phyloP scores from a whole-genome alignment of 2,797 vertebrate genomes.

The Bovichtus variegatus region DNA sequence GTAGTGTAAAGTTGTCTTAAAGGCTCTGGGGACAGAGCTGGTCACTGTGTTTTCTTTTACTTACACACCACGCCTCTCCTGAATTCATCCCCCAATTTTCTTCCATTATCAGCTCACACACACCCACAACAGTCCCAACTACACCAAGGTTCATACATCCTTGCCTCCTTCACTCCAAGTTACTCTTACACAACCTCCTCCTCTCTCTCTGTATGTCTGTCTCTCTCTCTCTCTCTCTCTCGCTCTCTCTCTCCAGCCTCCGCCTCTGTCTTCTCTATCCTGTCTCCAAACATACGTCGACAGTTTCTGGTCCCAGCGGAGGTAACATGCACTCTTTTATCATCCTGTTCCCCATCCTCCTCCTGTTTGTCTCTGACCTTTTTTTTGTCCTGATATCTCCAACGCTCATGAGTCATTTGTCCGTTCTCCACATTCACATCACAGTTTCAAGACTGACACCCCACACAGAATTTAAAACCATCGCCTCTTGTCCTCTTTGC shows the following conservation, averaged over 20 bases:
- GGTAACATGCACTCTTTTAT: not conserved
- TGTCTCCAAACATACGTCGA: not conserved
- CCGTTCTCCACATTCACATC: not conserved
- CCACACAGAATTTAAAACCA: not conserved
- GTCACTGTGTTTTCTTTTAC: slow-evolving; percentile 12
- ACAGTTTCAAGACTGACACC: not conserved
- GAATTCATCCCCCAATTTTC: not conserved
- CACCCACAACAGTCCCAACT: not conserved
- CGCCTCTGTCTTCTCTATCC: not conserved
- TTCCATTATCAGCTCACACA: slow-evolving; percentile 29
- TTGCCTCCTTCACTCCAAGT: not conserved
- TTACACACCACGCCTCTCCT: not conserved
- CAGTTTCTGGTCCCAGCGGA: not conserved
- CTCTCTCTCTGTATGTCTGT: no score
- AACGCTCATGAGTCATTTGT: not conserved
- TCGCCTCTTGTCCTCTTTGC: not conserved
- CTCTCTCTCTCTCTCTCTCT: not conserved
- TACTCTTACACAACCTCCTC: not conserved
- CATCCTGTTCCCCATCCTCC: not conserved
- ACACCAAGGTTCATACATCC: slow-evolving; percentile 7
- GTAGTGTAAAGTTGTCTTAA: slow-evolving; percentile 29
- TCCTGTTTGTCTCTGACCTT: not conserved
- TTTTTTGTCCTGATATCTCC: not conserved
- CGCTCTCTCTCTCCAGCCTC: not conserved
- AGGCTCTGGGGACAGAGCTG: slow-evolving; percentile 27